A percentile compares a stretch with the other conserved stretches of the same genome.
These are phyloP conservation scores for Perccottus glenii DNA, from an alignment of 2,113 vertebrate species.

Conservation along the genomic window DNA sequence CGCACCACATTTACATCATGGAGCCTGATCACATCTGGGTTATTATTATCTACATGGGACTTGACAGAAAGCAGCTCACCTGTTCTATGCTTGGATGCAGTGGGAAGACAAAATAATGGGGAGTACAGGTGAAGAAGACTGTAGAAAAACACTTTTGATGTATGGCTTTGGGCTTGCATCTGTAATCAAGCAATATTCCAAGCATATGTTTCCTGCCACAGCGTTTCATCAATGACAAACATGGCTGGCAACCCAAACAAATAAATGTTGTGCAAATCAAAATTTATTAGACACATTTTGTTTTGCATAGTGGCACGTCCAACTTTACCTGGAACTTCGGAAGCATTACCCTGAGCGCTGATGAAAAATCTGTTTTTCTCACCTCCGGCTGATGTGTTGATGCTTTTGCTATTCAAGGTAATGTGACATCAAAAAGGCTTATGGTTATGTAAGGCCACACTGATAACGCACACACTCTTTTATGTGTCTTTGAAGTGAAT, in stretches of 20 bases:
- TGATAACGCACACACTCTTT: conserved; percentile 35
- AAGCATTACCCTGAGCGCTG: not conserved
- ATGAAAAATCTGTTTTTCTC: conserved; percentile 22
- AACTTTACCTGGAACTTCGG: conserved; percentile 38
- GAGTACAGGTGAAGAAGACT: conserved; percentile 13
- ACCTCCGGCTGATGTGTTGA: conserved; percentile 2
- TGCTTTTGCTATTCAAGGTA: conserved; percentile 31
- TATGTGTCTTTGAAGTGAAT: conserved; percentile 60
- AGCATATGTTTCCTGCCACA: conserved; percentile 63
- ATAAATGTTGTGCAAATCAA: conserved; percentile 60
- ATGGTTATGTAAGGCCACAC: conserved; percentile 32
- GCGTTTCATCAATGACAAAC: conserved; percentile 70
- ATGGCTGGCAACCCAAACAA: conserved; percentile 52
- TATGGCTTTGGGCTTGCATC: conserved; percentile 53
- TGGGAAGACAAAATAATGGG: conserved; percentile 10
- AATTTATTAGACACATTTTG: conserved; percentile 65
- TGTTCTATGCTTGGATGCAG: conserved; percentile 26
- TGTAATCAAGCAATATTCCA: conserved; percentile 70
- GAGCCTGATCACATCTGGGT: conserved; percentile 38
- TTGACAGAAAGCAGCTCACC: conserved; percentile 24
- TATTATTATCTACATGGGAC: conserved; percentile 44
- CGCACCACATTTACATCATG: conserved; percentile 49
- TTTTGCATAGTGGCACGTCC: conserved; percentile 9
- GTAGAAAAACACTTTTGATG: conserved; percentile 51
- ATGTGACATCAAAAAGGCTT: conserved; percentile 51